Percentiles rank a stretch among this genome's conserved stretches.
Evolutionary conservation across 1,140 invertebrate species (phyloP).

Genomic region (Papilio polytes): DNA sequence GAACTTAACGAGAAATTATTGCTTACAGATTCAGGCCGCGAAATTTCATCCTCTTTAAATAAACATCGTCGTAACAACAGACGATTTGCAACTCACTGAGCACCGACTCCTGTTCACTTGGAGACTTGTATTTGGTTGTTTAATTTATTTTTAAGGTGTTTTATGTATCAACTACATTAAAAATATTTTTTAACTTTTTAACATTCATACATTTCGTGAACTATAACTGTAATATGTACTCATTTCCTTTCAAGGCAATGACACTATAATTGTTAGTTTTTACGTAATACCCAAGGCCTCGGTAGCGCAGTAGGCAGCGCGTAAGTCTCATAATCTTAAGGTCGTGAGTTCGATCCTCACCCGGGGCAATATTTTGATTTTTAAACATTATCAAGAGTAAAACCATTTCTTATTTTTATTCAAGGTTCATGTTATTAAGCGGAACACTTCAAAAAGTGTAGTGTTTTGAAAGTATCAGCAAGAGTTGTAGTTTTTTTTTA

Average conservation of each 20-base stretch:
- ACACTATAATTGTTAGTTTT: background rate
- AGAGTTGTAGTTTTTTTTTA: too few relatives aligned
- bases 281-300: background rate
- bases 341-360: conserved; percentile 40
- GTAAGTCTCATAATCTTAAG: conserved; percentile 39
- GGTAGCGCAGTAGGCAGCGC: conserved; percentile 37
- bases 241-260: too few relatives aligned
- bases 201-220: too few relatives aligned
- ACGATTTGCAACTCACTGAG: background rate
- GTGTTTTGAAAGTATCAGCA: too few relatives aligned
- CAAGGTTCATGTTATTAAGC: too few relatives aligned
- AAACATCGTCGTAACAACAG: conserved; percentile 7
- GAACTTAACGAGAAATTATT: conserved; percentile 20
- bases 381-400: background rate
- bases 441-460: too few relatives aligned
- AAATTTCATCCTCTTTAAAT: conserved; percentile 21
- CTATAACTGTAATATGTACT: too few relatives aligned
- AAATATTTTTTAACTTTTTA: too few relatives aligned
- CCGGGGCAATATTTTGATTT: conserved; percentile 27
- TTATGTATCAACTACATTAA: too few relatives aligned
- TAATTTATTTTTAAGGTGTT: too few relatives aligned
- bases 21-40: conserved; percentile 13
- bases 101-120: background rate
- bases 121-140: background rate
- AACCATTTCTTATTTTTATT: too few relatives aligned